These are phyloP conservation scores for Otis tarda DNA, from an alignment of 2,113 vertebrate species.

Conservation along the genomic window DNA sequence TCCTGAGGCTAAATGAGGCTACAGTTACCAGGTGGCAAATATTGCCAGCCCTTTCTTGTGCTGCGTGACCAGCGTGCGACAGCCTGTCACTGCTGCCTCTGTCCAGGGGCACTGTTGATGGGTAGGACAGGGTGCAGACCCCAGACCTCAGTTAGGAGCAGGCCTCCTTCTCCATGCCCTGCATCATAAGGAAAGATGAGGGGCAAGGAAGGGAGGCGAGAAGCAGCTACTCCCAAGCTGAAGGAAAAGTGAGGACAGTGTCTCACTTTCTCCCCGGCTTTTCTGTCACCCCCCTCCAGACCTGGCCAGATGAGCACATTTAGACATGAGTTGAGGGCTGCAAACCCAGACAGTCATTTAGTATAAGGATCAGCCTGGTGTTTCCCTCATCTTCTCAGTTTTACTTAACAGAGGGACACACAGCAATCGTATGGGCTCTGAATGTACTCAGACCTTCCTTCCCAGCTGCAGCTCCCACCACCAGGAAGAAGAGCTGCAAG, in stretches of 20 bases:
- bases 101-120: not conserved
- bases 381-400: fast-evolving
- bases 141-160: not conserved
- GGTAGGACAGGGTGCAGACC: not conserved
- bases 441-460: not conserved
- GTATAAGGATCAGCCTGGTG: not conserved
- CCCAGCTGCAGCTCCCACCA: not conserved
- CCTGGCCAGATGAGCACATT: not conserved
- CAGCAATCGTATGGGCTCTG: not conserved
- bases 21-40: not conserved
- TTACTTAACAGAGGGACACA: not conserved
- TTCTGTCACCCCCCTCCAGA: not conserved
- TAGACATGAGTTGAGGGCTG: fast-evolving
- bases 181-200: not conserved
- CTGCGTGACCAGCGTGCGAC: not conserved
- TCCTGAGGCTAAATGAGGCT: not conserved
- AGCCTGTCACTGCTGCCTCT: not conserved
- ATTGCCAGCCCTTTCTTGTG: not conserved
- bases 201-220: not conserved
- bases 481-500: not conserved
- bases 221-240: not conserved
- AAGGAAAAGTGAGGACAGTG: not conserved
- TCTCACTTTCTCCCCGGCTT: not conserved
- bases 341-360: not conserved
- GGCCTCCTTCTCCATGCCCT: not conserved